Conservation (phyloP, 2,888 invertebrate genomes). For the Trachelus stipa region DNA sequence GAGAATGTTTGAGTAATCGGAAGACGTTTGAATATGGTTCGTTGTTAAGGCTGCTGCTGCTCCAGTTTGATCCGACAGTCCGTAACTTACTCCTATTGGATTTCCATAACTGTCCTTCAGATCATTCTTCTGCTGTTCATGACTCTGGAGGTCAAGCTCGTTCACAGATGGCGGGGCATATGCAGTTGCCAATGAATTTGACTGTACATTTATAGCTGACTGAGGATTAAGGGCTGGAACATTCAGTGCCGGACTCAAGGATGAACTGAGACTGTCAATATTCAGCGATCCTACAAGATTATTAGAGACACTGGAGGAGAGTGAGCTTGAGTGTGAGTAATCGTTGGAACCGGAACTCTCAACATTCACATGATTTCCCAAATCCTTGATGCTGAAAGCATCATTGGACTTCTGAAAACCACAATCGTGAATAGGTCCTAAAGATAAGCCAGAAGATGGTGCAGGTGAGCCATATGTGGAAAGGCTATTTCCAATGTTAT, state of each 20-base stretch:
- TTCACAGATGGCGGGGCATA: constrained; percentile 37
- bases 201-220: not conserved
- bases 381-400: constrained; percentile 14
- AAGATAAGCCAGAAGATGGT: constrained; percentile 13
- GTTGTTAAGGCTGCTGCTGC: constrained; percentile 28
- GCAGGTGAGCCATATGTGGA: constrained; percentile 54
- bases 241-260: not conserved
- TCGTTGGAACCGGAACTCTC: constrained; percentile 19
- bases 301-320: constrained; percentile 16
- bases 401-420: constrained; percentile 33
- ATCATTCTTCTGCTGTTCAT: constrained; percentile 45
- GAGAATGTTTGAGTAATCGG: constrained; percentile 17
- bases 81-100: constrained; percentile 36
- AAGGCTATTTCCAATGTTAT: constrained; percentile 38
- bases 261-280: not conserved
- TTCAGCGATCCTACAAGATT: not conserved
- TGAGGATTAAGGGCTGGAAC: not conserved
- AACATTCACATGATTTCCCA: not conserved
- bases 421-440: constrained; percentile 31
- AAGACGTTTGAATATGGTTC: constrained; percentile 26
- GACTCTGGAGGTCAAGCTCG: constrained; percentile 49
- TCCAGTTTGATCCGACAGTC: constrained; percentile 13
- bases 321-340: constrained; percentile 22
- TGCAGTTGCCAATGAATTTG: constrained; percentile 12
- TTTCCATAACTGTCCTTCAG: constrained; percentile 61